phyloP scores from a whole-genome alignment of 2,113 vertebrate species.

The Osmerus eperlanus region DNA sequence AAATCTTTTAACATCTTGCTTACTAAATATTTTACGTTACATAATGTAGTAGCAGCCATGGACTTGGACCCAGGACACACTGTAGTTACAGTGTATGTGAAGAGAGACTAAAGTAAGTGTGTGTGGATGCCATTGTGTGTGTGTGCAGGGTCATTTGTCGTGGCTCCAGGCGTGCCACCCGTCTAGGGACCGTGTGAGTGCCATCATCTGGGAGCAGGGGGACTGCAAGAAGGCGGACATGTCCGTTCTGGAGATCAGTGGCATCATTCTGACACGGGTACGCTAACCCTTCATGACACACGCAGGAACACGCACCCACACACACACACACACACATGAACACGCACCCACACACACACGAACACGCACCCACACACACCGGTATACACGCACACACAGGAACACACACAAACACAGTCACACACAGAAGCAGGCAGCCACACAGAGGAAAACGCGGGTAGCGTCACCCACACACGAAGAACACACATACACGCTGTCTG shows the following conservation, averaged over 20 bases:
- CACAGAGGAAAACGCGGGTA: not conserved
- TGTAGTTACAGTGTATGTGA: too few species aligned
- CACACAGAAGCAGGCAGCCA: too few species aligned
- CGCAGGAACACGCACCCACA: not conserved
- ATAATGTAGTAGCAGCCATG: too few species aligned
- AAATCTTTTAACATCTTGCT: too few species aligned
- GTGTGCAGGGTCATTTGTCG: conserved; percentile 81
- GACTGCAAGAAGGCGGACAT: conserved; percentile 98
- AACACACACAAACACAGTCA: too few species aligned
- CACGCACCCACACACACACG: not conserved
- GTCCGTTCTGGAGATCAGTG: conserved; percentile 96
- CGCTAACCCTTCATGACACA: conserved; percentile 14
- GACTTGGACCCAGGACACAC: too few species aligned
- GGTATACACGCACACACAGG: too few species aligned
- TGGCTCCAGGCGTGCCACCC: conserved; percentile 95
- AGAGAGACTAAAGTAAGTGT: not conserved
- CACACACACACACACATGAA: too few species aligned
- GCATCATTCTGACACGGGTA: conserved; percentile 94
- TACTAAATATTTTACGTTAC: too few species aligned
- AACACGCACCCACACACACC: too few species aligned
- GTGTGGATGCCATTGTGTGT: not conserved
- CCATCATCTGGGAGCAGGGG: conserved; percentile 96
- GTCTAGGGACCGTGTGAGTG: conserved; percentile 90
- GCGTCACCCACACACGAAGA: not conserved
- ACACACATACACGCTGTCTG: too few species aligned